Evolutionary conservation across 23 tunicate species (phyloP).

Genomic region (Corella eumyota): DNA sequence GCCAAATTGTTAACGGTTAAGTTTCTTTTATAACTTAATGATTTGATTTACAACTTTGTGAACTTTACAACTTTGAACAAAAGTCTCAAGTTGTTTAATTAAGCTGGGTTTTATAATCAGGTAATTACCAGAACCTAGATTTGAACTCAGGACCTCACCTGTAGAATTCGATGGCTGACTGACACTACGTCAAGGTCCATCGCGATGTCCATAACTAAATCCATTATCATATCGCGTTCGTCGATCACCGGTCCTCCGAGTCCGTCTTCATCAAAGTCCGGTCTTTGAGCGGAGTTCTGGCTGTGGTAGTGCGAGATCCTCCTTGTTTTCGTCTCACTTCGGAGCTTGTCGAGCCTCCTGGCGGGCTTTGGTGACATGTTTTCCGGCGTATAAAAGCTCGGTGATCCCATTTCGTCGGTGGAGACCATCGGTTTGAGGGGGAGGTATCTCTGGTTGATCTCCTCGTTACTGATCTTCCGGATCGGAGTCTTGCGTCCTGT

Average conservation of each 20-base stretch:
- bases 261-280: background rate
- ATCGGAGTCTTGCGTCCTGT: constrained; percentile 72
- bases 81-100: too few species aligned
- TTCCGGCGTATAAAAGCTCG: constrained; percentile 70
- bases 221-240: constrained; percentile 98
- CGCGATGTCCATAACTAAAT: constrained; percentile 79
- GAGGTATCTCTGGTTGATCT: constrained; percentile 61
- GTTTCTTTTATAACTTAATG: too few species aligned
- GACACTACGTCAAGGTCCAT: constrained; percentile 85
- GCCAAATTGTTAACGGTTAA: too few species aligned
- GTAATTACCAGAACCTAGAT: too few species aligned
- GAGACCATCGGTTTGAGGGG: constrained; percentile 84
- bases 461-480: constrained; percentile 68
- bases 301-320: constrained; percentile 70
- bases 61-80: too few species aligned
- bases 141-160: too few species aligned
- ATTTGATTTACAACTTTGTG: too few species aligned
- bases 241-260: constrained; percentile 37
- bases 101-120: too few species aligned
- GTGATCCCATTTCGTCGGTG: constrained; percentile 68
- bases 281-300: constrained; percentile 1
- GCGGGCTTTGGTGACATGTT: constrained; percentile 6
- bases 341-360: background rate
- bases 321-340: constrained; percentile 26
- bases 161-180: constrained; percentile 89